A percentile compares a stretch with the other conserved stretches of the same genome.
Evolutionary conservation across 2,797 vertebrate species (phyloP).

Genomic region (Graptemys geographica): DNA sequence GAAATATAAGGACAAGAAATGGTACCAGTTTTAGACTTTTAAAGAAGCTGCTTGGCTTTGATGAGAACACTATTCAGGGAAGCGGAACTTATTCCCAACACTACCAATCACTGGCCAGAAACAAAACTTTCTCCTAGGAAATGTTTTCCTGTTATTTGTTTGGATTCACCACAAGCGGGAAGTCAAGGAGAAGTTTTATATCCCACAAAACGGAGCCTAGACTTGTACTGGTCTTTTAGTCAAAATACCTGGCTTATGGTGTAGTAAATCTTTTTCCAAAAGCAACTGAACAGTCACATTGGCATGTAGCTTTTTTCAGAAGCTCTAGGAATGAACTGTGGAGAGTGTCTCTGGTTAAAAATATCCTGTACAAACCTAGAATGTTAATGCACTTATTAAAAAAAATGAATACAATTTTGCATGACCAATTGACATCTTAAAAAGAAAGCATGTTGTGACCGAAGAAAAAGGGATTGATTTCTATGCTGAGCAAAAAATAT

Average conservation of each 20-base stretch:
- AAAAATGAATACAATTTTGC: slow-evolving; percentile 78
- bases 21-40: slow-evolving; percentile 95
- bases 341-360: slow-evolving; percentile 75
- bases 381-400: slow-evolving; percentile 83
- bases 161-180: slow-evolving; percentile 61
- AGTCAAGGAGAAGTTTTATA: slow-evolving; percentile 56
- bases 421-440: slow-evolving; percentile 92
- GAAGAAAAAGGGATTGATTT: slow-evolving; percentile 85
- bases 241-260: slow-evolving; percentile 44
- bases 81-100: slow-evolving; percentile 74
- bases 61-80: slow-evolving; percentile 76
- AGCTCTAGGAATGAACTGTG: slow-evolving; percentile 79
- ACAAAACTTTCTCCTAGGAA: slow-evolving; percentile 75
- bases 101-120: slow-evolving; percentile 74
- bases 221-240: slow-evolving; percentile 22
- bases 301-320: slow-evolving; percentile 78
- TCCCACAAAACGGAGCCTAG: slow-evolving; percentile 41
- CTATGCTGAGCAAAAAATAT: slow-evolving; percentile 80
- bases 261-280: slow-evolving; percentile 40
- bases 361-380: slow-evolving; percentile 83
- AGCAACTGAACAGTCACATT: slow-evolving; percentile 76
- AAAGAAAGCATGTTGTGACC: slow-evolving; percentile 87
- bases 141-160: slow-evolving; percentile 70
- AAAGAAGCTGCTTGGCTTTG: slow-evolving; percentile 66
- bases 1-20: slow-evolving; percentile 99